Evolutionary conservation across 2,113 vertebrate genomes (phyloP).

Genomic region (Phylloscopus trochiloides): DNA sequence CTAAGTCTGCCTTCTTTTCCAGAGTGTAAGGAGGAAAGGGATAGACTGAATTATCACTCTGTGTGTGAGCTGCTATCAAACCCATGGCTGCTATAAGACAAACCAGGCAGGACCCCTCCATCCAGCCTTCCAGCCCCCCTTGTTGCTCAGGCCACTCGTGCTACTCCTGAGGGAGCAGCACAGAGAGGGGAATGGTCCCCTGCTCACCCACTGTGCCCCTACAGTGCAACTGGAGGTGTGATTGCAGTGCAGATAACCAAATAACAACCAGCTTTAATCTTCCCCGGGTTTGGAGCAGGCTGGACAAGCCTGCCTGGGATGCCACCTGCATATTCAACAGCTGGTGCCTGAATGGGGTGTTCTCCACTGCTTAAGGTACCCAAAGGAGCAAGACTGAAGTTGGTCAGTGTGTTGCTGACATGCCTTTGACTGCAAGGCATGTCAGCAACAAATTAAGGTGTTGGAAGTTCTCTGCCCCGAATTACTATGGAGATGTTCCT

Average conservation of each 20-base stretch:
- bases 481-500: not conserved
- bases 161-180: not conserved
- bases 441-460: not conserved
- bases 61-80: not conserved
- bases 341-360: not conserved
- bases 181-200: not conserved
- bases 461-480: not conserved
- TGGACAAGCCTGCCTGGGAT: not conserved
- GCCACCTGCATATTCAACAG: not conserved
- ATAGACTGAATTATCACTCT: not conserved
- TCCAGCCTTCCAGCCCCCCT: not conserved
- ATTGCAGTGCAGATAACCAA: not conserved
- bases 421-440: not conserved
- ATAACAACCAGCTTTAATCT: conserved; percentile 17
- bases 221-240: not conserved
- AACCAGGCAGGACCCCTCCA: not conserved
- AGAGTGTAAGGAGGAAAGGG: not conserved
- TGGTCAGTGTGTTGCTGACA: not conserved
- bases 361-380: not conserved
- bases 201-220: not conserved
- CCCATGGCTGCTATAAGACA: not conserved
- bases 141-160: accelerated
- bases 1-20: not conserved
- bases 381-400: not conserved
- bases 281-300: not conserved